Conservation (phyloP, 2,797 vertebrate species). For the Phoebastria nigripes region DNA sequence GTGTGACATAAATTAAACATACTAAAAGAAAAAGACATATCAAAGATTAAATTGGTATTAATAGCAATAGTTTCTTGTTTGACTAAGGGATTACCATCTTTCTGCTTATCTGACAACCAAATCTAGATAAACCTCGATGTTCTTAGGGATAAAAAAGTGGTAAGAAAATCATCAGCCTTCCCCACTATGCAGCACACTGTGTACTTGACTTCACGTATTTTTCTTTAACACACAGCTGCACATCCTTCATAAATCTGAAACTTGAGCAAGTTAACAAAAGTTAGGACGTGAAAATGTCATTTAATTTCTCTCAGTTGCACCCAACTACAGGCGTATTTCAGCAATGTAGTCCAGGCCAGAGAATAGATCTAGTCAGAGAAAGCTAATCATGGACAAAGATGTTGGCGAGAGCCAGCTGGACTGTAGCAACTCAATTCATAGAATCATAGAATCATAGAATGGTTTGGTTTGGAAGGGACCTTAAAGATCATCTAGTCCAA, state of each 20-base stretch:
- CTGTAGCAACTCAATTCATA: not conserved
- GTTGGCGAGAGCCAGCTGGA: not conserved
- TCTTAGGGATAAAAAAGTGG: not conserved
- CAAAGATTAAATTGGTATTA: not conserved
- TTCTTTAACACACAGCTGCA: not conserved
- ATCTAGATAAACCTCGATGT: not conserved
- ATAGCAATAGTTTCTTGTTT: not conserved
- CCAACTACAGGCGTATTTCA: not conserved
- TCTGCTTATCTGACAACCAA: not conserved
- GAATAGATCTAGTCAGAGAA: not conserved
- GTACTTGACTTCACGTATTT: not conserved
- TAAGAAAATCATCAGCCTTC: not conserved
- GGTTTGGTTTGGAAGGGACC: too few species aligned
- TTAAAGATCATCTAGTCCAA: too few species aligned
- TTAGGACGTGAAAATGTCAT: not conserved
- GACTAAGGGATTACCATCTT: not conserved
- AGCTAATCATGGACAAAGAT: not conserved
- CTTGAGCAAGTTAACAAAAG: not conserved
- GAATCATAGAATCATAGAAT: too few species aligned
- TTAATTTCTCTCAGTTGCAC: not conserved
- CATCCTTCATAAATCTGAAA: not conserved
- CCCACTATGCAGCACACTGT: not conserved
- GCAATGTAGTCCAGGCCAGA: not conserved
- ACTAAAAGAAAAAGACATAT: not conserved
- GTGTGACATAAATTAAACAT: not conserved